phyloP scores from a whole-genome alignment of 2,113 vertebrate genomes.

The Alethe diademata region DNA sequence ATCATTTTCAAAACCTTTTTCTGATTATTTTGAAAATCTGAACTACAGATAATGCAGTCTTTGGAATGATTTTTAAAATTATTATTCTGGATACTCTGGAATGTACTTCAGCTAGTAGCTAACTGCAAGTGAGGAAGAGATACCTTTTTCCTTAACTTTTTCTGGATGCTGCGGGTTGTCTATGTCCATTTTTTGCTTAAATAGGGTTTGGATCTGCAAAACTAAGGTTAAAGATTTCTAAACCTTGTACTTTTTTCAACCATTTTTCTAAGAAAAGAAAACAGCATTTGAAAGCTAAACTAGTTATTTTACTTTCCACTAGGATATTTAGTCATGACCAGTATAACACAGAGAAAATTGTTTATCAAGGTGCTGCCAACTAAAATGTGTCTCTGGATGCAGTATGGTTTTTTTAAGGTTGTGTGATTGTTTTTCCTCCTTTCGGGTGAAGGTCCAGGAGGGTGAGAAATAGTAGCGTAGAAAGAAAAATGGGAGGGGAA shows the following conservation, averaged over 20 bases:
- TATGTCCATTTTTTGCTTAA: neutral
- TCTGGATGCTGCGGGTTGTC: neutral
- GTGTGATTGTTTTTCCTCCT: neutral
- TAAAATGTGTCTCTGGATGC: neutral
- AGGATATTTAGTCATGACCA: constrained; percentile 10
- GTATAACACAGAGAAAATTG: neutral
- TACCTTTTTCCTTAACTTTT: neutral
- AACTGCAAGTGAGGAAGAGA: neutral
- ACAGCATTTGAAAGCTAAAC: neutral
- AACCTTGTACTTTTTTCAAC: neutral
- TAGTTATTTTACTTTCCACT: neutral
- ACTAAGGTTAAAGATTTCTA: neutral
- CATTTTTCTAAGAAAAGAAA: constrained; percentile 10
- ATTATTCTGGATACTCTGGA: neutral
- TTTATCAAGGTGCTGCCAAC: neutral
- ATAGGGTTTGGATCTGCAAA: neutral
- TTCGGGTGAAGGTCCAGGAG: neutral
- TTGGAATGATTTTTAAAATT: neutral
- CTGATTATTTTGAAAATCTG: neutral
- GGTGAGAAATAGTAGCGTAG: neutral
- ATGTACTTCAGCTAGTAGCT: neutral
- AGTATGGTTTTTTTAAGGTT: neutral
- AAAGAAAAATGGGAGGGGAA: neutral
- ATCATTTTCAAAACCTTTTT: neutral
- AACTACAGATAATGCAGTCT: neutral